Percentiles rank a stretch among this genome's conserved stretches.
Evolutionary conservation across 2,888 invertebrate genomes (phyloP).

Genomic region (Mesochorus sp.): DNA sequence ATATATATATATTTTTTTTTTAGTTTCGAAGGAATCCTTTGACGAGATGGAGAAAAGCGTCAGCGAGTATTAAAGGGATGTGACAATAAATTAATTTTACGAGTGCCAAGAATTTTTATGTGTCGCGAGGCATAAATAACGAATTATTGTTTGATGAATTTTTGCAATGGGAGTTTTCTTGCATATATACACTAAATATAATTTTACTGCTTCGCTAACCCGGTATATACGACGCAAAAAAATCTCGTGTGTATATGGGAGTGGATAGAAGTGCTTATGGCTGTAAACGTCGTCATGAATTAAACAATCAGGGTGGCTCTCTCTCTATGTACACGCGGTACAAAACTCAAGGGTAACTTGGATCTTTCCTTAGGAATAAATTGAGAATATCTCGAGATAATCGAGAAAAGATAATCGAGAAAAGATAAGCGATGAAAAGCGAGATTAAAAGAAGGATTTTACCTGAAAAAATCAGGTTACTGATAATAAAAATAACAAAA

Average conservation of each 20-base stretch:
- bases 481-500: too few species aligned
- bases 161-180: background rate
- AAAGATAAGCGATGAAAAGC: background rate
- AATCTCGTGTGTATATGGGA: background rate
- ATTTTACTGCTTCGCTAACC: constrained; percentile 1
- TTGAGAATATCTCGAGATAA: background rate
- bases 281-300: constrained; percentile 45
- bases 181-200: background rate
- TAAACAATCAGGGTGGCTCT: constrained; percentile 31
- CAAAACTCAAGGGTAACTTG: background rate
- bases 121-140: constrained; percentile 22
- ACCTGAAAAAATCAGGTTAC: too few species aligned
- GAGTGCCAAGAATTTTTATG: background rate
- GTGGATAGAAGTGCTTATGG: constrained; percentile 11
- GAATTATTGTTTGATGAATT: constrained; percentile 18
- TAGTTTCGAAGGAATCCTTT: constrained; percentile 1
- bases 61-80: background rate
- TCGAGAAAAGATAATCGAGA: background rate
- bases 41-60: background rate
- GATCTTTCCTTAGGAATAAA: background rate
- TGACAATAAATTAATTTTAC: constrained; percentile 34
- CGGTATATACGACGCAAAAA: constrained; percentile 29
- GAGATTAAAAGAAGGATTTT: background rate
- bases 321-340: background rate
- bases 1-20: background rate